Evolutionary conservation across 2,113 vertebrate genomes (phyloP).

Genomic region (Nothocercus julius): DNA sequence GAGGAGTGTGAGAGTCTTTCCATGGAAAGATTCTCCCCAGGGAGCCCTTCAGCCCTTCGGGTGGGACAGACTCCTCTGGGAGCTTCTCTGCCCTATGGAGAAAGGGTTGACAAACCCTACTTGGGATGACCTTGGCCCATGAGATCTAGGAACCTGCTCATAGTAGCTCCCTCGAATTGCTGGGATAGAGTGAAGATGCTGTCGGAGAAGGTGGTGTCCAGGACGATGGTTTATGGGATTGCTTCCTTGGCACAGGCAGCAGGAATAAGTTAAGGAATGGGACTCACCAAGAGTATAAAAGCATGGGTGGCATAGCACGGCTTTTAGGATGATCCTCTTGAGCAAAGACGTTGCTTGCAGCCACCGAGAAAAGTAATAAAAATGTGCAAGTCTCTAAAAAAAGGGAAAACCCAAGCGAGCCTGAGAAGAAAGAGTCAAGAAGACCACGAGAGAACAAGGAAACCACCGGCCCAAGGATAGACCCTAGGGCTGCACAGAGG

Average conservation of each 20-base stretch:
- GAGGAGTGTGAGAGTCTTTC: background rate
- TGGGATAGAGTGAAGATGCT: background rate
- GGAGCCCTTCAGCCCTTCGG: background rate
- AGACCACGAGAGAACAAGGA: background rate
- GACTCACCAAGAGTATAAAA: rapidly evolving
- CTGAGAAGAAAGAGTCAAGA: background rate
- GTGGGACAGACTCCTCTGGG: background rate
- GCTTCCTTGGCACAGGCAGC: background rate
- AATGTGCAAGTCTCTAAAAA: background rate
- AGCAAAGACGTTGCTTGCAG: background rate
- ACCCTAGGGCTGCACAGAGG: rapidly evolving
- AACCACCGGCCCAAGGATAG: background rate
- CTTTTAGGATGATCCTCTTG: background rate
- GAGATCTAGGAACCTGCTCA: background rate
- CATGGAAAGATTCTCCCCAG: background rate
- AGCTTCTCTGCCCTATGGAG: background rate
- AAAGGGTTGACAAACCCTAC: background rate
- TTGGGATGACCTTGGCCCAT: background rate
- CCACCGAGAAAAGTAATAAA: background rate
- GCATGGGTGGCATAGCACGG: background rate
- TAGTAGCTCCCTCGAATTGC: background rate
- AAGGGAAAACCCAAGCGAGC: background rate
- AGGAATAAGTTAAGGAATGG: background rate
- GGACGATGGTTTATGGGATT: background rate
- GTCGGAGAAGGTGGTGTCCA: background rate